Percentiles rank a stretch among this genome's conserved stretches.
Evolutionary conservation across 23 tunicate species (phyloP).

Genomic region (Oikopleura albicans): DNA sequence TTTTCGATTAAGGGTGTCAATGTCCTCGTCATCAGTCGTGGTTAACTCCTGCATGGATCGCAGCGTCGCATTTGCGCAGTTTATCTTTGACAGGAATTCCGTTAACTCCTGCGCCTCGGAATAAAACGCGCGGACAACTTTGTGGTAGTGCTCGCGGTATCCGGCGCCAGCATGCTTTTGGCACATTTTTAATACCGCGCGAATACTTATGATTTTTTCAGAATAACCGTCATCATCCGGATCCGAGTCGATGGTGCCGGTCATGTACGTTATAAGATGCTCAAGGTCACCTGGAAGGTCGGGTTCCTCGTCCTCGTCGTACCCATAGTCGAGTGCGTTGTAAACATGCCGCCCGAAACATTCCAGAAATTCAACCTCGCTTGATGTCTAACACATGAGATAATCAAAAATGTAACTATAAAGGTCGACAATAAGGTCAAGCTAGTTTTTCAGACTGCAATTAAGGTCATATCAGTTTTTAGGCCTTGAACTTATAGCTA

Average conservation of each 20-base stretch:
- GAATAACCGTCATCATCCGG: constrained; percentile 47
- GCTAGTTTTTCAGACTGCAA: too few relatives aligned
- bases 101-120: constrained; percentile 37
- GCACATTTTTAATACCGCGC: background rate
- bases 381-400: background rate
- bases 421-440: too few relatives aligned
- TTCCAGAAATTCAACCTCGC: constrained; percentile 21
- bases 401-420: too few relatives aligned
- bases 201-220: constrained; percentile 12
- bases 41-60: background rate
- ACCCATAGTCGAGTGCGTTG: constrained; percentile 40
- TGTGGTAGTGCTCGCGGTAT: constrained; percentile 22
- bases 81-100: constrained; percentile 31
- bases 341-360: constrained; percentile 32
- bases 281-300: constrained; percentile 33
- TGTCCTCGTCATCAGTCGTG: background rate
- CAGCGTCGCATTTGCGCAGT: constrained; percentile 31
- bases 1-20: background rate
- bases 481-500: too few relatives aligned
- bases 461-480: too few relatives aligned
- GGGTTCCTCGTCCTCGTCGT: constrained; percentile 34
- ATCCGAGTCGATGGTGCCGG: constrained; percentile 27
- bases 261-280: constrained; percentile 33
- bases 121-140: constrained; percentile 31
- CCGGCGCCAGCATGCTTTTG: background rate